Percentiles rank a stretch among this genome's conserved stretches.
Conservation (phyloP, 2,888 invertebrate species). For the Vandiemenella viatica region DNA sequence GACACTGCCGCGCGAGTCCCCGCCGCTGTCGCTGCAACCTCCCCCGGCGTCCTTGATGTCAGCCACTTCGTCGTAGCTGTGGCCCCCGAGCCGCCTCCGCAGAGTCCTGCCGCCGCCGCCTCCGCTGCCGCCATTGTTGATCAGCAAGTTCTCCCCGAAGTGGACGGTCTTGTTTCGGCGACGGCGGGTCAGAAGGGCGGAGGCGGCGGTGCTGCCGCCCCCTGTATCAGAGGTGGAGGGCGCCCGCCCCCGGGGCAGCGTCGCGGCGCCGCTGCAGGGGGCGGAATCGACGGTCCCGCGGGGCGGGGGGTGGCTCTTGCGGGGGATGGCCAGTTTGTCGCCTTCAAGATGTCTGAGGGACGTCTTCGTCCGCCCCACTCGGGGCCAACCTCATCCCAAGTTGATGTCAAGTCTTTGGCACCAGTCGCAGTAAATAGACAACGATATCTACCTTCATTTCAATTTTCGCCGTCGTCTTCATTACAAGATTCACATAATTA, state of each 20-base stretch:
- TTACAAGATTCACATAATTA: too few species aligned
- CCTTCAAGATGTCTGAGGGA: too few species aligned
- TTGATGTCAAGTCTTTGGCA: too few species aligned
- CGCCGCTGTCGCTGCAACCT: conserved; percentile 31
- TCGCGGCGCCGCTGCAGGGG: not conserved
- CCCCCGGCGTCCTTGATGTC: conserved; percentile 3
- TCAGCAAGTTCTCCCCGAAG: conserved; percentile 58
- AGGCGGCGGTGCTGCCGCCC: conserved; percentile 8
- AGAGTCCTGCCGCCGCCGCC: conserved; percentile 61
- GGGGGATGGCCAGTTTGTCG: not conserved
- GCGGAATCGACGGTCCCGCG: not conserved
- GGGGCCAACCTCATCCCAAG: too few species aligned
- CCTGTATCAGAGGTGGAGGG: conserved; percentile 1
- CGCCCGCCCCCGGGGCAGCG: conserved; percentile 1
- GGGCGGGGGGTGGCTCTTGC: not conserved
- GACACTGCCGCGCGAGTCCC: conserved; percentile 40
- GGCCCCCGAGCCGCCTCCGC: conserved; percentile 34
- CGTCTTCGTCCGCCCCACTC: too few species aligned
- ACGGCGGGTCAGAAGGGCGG: conserved; percentile 44
- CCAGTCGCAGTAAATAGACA: too few species aligned
- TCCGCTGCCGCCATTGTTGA: conserved; percentile 5
- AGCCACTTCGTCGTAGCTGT: too few species aligned
- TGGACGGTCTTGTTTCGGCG: conserved; percentile 64
- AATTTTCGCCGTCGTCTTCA: too few species aligned
- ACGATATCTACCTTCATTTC: too few species aligned